Evolutionary conservation across 1,140 invertebrate species (phyloP).

Genomic region (Drosophila micromelanica): DNA sequence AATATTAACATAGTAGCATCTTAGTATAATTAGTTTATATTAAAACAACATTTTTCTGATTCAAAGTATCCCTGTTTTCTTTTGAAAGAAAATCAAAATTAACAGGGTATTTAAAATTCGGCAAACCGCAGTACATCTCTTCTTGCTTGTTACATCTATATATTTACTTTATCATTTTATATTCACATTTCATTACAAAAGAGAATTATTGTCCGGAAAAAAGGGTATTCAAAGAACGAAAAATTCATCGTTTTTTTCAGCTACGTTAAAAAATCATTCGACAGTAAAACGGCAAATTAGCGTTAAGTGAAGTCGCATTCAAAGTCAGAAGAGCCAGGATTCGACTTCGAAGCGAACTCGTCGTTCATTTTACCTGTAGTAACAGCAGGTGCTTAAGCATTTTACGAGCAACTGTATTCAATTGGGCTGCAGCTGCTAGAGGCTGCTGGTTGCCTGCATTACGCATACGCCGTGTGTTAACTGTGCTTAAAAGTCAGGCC

Average conservation of each 20-base stretch:
- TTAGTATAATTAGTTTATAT: too few relatives aligned
- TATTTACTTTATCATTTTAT: not conserved
- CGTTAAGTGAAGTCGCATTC: constrained; percentile 64
- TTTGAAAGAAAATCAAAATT: too few relatives aligned
- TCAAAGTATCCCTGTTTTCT: too few relatives aligned
- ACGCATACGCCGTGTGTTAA: constrained; percentile 78
- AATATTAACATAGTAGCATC: too few relatives aligned
- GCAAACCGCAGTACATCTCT: too few relatives aligned
- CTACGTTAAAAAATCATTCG: constrained; percentile 66
- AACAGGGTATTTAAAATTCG: not conserved
- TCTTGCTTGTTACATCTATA: too few relatives aligned
- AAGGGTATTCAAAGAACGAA: not conserved
- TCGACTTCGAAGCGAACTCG: constrained; percentile 5
- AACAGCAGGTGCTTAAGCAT: constrained; percentile 73
- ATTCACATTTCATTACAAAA: not conserved
- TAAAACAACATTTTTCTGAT: too few relatives aligned
- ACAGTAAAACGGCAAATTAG: constrained; percentile 78
- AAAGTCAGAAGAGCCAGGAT: constrained; percentile 15
- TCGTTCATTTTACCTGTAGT: constrained; percentile 51
- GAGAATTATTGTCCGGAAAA: not conserved
- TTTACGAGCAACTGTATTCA: constrained; percentile 81
- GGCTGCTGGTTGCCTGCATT: constrained; percentile 55
- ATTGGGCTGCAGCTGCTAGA: constrained; percentile 47
- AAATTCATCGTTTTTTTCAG: constrained; percentile 2
- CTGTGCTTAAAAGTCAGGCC: constrained; percentile 80